A percentile compares a stretch with the other conserved stretches of the same genome.
Evolutionary conservation across 2,888 invertebrate species (phyloP).

Genomic region (Mechanitis messenoides): DNA sequence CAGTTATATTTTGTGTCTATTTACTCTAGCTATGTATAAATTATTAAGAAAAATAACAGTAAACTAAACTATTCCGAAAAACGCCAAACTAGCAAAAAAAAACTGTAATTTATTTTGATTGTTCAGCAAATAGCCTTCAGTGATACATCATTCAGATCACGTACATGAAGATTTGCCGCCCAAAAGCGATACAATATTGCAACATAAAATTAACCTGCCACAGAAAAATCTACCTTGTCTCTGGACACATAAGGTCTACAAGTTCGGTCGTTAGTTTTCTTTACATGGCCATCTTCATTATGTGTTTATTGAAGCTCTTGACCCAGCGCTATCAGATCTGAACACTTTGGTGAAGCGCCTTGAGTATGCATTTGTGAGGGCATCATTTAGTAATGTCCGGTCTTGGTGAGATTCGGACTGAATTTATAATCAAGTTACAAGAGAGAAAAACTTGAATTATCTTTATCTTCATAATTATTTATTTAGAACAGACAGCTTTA

Average conservation of each 20-base stretch:
- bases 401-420: constrained; percentile 7
- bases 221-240: constrained; percentile 11
- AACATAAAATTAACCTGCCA: constrained; percentile 7
- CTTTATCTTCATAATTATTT: no score
- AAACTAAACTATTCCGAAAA: constrained; percentile 5
- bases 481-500: no score
- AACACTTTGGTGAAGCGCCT: constrained; percentile 10
- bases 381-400: constrained; percentile 24
- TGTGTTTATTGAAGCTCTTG: constrained; percentile 56
- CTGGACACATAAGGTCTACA: constrained; percentile 2
- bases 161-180: constrained; percentile 34
- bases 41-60: constrained; percentile 1
- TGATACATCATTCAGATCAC: constrained; percentile 30
- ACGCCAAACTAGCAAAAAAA: constrained; percentile 16
- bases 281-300: constrained; percentile 40
- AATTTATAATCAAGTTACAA: background rate
- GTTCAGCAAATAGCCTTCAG: constrained; percentile 21
- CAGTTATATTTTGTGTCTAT: no score
- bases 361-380: constrained; percentile 24
- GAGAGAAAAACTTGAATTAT: background rate
- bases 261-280: constrained; percentile 10
- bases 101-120: constrained; percentile 24
- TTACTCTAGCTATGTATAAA: background rate
- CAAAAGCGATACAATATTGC: constrained; percentile 17
- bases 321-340: constrained; percentile 48